Evolutionary conservation across 1,140 invertebrate genomes (phyloP).

Genomic region (Zaprionus davidi): DNA sequence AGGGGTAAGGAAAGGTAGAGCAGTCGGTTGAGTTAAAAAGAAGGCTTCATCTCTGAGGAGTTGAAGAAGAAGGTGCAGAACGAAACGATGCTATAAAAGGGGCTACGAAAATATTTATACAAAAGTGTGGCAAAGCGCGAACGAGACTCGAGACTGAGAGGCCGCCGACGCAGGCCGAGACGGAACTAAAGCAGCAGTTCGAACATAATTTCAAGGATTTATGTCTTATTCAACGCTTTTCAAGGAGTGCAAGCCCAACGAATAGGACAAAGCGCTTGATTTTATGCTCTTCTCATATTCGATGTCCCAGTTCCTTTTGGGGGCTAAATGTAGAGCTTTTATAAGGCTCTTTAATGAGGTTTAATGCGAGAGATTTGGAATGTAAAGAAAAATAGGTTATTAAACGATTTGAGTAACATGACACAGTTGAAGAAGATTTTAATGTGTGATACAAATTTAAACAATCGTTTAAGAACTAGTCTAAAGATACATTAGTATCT

Average conservation of each 20-base stretch:
- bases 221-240: conserved; percentile 63
- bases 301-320: not conserved
- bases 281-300: conserved; percentile 44
- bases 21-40: too few relatives aligned
- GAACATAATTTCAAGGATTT: conserved; percentile 68
- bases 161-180: conserved; percentile 3
- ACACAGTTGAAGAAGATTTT: not conserved
- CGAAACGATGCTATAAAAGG: conserved; percentile 34
- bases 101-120: conserved; percentile 45
- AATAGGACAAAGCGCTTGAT: conserved; percentile 35
- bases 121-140: conserved; percentile 54
- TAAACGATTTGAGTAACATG: not conserved
- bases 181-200: conserved; percentile 31
- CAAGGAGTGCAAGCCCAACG: conserved; percentile 36
- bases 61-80: conserved; percentile 12
- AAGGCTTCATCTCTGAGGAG: not conserved
- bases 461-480: too few relatives aligned
- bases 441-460: not conserved
- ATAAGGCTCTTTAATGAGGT: conserved; percentile 29
- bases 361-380: not conserved
- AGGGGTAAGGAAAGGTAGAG: not conserved
- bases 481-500: too few relatives aligned
- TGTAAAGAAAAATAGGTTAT: not conserved
- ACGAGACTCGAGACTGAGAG: conserved; percentile 3
- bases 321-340: not conserved